Evolutionary conservation across 2,797 vertebrate species (phyloP).

Genomic region (Amphiprion clarkii): DNA sequence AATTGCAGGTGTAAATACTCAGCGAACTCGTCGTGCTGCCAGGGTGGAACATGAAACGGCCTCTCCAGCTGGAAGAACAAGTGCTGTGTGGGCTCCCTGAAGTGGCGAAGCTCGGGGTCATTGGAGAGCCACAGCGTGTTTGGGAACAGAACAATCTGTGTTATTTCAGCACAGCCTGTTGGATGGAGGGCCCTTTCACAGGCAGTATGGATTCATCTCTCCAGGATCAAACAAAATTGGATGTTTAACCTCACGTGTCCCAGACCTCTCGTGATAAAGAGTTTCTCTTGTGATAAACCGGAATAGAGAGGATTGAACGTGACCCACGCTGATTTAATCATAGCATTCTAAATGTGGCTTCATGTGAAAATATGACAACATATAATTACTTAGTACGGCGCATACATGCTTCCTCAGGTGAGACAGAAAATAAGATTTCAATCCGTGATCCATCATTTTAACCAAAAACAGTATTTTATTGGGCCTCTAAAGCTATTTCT

Average conservation of each 20-base stretch:
- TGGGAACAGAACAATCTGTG: conserved; percentile 67
- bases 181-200: conserved; percentile 74
- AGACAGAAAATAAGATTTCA: neutral
- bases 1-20: conserved; percentile 66
- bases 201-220: conserved; percentile 74
- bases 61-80: conserved; percentile 73
- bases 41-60: conserved; percentile 55
- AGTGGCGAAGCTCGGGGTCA: conserved; percentile 67
- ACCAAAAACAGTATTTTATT: neutral
- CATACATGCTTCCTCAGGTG: neutral
- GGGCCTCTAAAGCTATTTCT: neutral
- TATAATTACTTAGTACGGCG: neutral
- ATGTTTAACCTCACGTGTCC: conserved; percentile 72
- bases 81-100: conserved; percentile 71
- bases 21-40: conserved; percentile 39
- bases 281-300: conserved; percentile 49
- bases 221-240: conserved; percentile 72
- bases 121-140: conserved; percentile 64
- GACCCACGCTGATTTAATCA: conserved; percentile 61
- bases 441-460: conserved; percentile 1
- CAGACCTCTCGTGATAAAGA: conserved; percentile 41
- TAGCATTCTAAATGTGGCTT: conserved; percentile 21
- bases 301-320: conserved; percentile 55
- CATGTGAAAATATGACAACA: conserved; percentile 22
- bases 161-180: conserved; percentile 73